Evolutionary conservation across 1,140 invertebrate genomes (phyloP).

Genomic region (Cotesia glomerata): DNA sequence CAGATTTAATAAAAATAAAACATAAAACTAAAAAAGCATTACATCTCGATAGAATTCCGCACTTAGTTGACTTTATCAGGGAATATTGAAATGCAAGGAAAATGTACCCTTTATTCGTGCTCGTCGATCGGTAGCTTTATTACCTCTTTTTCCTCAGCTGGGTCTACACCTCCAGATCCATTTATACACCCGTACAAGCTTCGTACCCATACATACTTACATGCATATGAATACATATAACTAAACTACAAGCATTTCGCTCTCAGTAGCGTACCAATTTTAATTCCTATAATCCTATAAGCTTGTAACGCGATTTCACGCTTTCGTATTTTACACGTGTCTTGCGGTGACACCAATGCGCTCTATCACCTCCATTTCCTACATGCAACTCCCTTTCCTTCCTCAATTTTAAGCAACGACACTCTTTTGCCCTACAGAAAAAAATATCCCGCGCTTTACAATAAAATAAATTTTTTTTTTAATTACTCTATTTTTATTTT

Average conservation of each 20-base stretch:
- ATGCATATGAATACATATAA: slow-evolving; percentile 1
- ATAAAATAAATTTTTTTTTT: too few relatives aligned
- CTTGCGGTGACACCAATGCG: slow-evolving; percentile 29
- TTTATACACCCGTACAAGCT: too few relatives aligned
- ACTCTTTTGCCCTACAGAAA: too few relatives aligned
- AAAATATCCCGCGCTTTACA: too few relatives aligned
- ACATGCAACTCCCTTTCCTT: slow-evolving; percentile 5
- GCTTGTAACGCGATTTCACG: slow-evolving; percentile 55
- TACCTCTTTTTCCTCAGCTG: neutral
- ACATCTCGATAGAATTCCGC: too few relatives aligned
- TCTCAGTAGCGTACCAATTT: slow-evolving; percentile 47
- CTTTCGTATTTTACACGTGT: slow-evolving; percentile 52
- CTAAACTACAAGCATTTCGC: neutral
- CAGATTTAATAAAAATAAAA: too few relatives aligned
- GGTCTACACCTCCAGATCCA: neutral
- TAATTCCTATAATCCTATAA: slow-evolving; percentile 54
- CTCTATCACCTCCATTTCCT: slow-evolving; percentile 30
- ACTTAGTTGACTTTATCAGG: neutral
- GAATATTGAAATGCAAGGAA: neutral
- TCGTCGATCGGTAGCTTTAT: neutral
- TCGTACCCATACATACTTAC: neutral
- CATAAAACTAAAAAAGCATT: neutral
- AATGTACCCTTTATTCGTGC: neutral
- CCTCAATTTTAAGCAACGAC: neutral
- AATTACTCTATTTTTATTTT: too few relatives aligned